phyloP scores from a whole-genome alignment of 2,113 vertebrate species.

The Cochlearius cochlearius region DNA sequence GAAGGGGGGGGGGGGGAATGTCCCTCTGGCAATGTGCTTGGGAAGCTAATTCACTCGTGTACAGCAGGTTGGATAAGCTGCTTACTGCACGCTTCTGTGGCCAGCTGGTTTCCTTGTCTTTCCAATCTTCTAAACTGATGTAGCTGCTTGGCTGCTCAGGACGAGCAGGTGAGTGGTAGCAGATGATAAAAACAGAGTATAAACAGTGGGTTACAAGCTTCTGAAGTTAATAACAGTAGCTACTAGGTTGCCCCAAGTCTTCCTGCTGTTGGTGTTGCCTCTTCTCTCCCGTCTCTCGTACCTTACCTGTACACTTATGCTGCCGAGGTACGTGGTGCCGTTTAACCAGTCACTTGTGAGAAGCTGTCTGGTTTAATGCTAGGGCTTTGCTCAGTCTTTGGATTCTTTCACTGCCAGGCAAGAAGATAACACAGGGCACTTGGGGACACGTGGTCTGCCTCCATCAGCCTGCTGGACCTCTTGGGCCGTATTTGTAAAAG shows the following conservation, averaged over 20 bases:
- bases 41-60: background rate
- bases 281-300: background rate
- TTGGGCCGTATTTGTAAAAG: background rate
- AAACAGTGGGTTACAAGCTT: background rate
- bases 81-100: background rate
- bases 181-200: background rate
- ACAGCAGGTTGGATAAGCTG: background rate
- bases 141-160: background rate
- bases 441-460: fast-evolving
- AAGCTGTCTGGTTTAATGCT: background rate
- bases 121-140: background rate
- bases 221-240: background rate
- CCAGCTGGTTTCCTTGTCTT: background rate
- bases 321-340: background rate
- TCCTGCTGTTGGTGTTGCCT: background rate
- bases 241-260: background rate
- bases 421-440: background rate
- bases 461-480: background rate
- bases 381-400: background rate
- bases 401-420: background rate
- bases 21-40: background rate
- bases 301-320: background rate
- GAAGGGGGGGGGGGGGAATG: background rate
- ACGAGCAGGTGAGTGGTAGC: background rate
- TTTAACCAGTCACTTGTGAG: background rate